Conservation (phyloP, 2,113 vertebrate genomes). For the Terrapene triunguis region DNA sequence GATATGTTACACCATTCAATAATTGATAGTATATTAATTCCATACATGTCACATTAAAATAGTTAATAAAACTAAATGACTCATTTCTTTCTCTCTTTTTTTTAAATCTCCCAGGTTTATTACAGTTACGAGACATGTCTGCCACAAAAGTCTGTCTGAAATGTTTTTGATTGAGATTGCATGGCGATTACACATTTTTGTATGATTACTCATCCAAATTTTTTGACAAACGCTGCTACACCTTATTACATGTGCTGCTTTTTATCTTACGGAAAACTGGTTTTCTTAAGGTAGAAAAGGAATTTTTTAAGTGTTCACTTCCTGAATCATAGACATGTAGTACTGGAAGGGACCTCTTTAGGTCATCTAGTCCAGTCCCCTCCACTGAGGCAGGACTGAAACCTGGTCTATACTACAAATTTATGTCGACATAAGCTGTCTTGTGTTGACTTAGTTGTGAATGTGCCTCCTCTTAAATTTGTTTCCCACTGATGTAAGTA, state of each 20-base stretch:
- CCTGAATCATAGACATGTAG: slow-evolving; percentile 2
- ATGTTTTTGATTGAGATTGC: slow-evolving; percentile 62
- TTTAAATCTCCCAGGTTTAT: slow-evolving; percentile 71
- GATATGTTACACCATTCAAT: slow-evolving; percentile 38
- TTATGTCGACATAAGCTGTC: background rate
- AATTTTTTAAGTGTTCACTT: background rate
- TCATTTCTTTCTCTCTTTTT: slow-evolving; percentile 59
- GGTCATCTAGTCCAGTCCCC: background rate
- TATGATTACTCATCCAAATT: slow-evolving; percentile 50
- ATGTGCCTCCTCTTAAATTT: background rate
- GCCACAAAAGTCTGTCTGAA: slow-evolving; percentile 4
- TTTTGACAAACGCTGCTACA: slow-evolving; percentile 38
- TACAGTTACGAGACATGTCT: slow-evolving; percentile 4
- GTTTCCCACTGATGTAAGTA: background rate
- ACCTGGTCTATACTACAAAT: background rate
- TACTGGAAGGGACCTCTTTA: background rate
- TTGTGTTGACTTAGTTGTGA: background rate
- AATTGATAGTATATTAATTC: slow-evolving; percentile 63
- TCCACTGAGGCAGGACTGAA: background rate
- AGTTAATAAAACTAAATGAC: slow-evolving; percentile 63
- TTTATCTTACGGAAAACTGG: slow-evolving; percentile 9
- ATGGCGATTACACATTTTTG: slow-evolving; percentile 52
- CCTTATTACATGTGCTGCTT: slow-evolving; percentile 36
- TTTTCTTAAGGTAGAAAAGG: background rate
- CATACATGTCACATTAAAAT: slow-evolving; percentile 59